Evolutionary conservation across 2,888 invertebrate species (phyloP).

Genomic region (Melinaea marsaeus): DNA sequence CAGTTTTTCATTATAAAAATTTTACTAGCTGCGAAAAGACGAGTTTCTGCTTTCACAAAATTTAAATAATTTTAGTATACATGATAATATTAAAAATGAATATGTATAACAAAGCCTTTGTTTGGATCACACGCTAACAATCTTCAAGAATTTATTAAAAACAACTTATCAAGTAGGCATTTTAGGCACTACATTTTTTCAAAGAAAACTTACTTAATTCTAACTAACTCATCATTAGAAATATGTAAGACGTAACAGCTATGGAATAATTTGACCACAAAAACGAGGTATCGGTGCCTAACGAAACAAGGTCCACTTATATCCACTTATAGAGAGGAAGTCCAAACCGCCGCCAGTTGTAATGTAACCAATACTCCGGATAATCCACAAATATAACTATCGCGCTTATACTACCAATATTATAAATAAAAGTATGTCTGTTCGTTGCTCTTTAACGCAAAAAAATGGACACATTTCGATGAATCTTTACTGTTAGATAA

Average conservation of each 20-base stretch:
- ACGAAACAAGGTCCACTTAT: conserved; percentile 62
- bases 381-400: neutral
- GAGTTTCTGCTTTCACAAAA: neutral
- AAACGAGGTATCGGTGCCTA: conserved; percentile 31
- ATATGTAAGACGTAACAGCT: conserved; percentile 2
- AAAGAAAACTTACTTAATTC: neutral
- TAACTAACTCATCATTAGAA: neutral
- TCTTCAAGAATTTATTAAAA: conserved; percentile 1
- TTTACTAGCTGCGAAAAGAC: neutral
- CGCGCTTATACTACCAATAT: no score
- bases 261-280: conserved; percentile 15
- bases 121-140: neutral
- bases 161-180: neutral
- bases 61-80: no score
- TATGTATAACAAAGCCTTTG: neutral
- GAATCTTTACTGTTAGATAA: no score
- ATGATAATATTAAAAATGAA: no score
- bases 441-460: no score
- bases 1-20: no score
- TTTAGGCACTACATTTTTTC: neutral
- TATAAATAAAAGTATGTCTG: no score
- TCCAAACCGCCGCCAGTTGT: conserved; percentile 56
- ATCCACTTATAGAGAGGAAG: conserved; percentile 73
- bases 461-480: no score
- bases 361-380: conserved; percentile 43